Percentiles rank a stretch among this genome's conserved stretches.
Conservation (phyloP, 1,140 invertebrate genomes). For the Tetramorium parvispinum region DNA sequence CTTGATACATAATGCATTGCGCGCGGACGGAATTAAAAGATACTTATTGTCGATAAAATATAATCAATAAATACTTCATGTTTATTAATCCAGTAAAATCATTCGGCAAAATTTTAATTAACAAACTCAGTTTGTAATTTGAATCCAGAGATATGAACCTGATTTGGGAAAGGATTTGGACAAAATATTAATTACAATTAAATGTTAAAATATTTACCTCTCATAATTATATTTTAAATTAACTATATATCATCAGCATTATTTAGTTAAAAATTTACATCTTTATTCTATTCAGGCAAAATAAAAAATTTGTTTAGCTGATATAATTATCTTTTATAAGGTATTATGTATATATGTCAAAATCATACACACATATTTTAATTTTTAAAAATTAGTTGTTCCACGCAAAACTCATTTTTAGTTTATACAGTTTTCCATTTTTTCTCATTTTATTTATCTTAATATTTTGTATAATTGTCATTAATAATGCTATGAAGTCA, state of each 20-base stretch:
- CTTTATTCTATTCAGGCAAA: background rate
- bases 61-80: constrained; percentile 18
- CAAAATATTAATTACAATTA: constrained; percentile 45
- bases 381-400: background rate
- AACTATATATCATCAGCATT: background rate
- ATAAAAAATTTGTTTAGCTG: background rate
- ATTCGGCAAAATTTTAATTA: constrained; percentile 49
- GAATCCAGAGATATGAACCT: background rate
- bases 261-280: background rate
- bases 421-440: background rate
- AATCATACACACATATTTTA: background rate
- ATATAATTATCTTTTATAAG: background rate
- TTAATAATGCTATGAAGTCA: background rate
- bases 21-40: background rate
- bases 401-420: background rate
- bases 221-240: constrained; percentile 35
- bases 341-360: background rate
- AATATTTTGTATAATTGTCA: constrained; percentile 7
- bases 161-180: constrained; percentile 29
- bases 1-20: constrained; percentile 19
- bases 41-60: constrained; percentile 24
- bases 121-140: constrained; percentile 19
- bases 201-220: constrained; percentile 35
- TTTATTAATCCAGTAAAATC: constrained; percentile 45
- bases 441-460: background rate